A percentile compares a stretch with the other conserved stretches of the same genome.
Evolutionary conservation across 2,888 invertebrate species (phyloP).

Genomic region (Crematogaster levior): DNA sequence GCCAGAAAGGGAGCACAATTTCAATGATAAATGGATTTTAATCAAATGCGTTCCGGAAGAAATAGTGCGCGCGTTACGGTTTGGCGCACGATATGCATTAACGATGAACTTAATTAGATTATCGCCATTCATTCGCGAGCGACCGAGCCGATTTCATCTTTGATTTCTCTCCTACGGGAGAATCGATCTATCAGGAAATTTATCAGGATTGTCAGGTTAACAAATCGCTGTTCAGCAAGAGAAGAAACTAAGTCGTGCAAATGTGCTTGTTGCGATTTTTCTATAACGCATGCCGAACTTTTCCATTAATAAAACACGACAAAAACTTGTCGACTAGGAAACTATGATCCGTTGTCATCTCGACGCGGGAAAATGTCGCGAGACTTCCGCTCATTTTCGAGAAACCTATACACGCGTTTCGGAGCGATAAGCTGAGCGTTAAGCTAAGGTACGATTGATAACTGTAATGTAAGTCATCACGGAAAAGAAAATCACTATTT

Average conservation of each 20-base stretch:
- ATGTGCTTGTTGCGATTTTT: not conserved
- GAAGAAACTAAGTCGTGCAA: conserved; percentile 4
- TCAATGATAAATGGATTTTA: conserved; percentile 72
- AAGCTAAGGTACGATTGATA: not conserved
- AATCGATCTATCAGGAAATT: conserved; percentile 14
- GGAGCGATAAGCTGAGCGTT: not conserved
- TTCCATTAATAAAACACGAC: conserved; percentile 41
- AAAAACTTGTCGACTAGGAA: too few relatives aligned
- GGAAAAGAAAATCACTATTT: not conserved
- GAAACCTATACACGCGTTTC: not conserved
- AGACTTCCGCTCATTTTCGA: not conserved
- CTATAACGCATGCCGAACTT: not conserved
- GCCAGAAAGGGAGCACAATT: conserved; percentile 48
- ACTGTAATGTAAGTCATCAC: not conserved
- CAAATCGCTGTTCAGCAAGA: not conserved
- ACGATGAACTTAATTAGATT: conserved; percentile 48
- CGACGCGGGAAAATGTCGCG: not conserved
- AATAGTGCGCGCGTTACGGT: conserved; percentile 15
- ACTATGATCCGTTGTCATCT: conserved; percentile 31
- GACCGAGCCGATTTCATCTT: conserved; percentile 14
- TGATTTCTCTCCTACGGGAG: not conserved
- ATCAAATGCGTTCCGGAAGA: conserved; percentile 69
- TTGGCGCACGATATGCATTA: conserved; percentile 36
- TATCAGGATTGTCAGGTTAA: conserved; percentile 20
- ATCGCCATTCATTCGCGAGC: conserved; percentile 22